Percentiles rank a stretch among this genome's conserved stretches.
Conservation (phyloP, 2,113 vertebrate species). For the Chamaea fasciata region DNA sequence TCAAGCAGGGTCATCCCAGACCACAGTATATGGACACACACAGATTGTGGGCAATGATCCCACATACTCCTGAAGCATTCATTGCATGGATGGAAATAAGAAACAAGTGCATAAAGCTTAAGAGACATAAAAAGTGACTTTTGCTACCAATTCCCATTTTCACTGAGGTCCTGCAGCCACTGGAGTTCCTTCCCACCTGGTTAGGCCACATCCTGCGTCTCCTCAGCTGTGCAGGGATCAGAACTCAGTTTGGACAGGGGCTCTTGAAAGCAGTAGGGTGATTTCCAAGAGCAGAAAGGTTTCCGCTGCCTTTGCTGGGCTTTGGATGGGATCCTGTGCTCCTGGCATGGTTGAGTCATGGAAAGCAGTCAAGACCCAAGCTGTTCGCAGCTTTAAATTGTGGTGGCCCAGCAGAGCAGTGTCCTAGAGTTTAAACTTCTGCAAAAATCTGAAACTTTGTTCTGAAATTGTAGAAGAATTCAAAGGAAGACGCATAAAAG, state of each 20-base stretch:
- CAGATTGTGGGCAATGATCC: neutral
- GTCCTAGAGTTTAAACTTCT: neutral
- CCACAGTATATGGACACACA: too few species aligned
- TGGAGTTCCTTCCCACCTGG: neutral
- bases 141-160: neutral
- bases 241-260: neutral
- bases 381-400: neutral
- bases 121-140: neutral
- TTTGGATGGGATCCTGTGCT: neutral
- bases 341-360: neutral
- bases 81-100: neutral
- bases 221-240: neutral
- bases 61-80: neutral
- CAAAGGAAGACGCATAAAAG: conserved; percentile 43
- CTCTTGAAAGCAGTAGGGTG: neutral
- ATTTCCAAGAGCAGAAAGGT: neutral
- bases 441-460: neutral
- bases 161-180: neutral
- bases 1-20: neutral
- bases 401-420: neutral
- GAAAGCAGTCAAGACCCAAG: neutral
- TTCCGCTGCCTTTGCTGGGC: neutral
- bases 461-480: conserved; percentile 24
- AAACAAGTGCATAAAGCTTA: neutral
- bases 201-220: fast-evolving